A percentile compares a stretch with the other conserved stretches of the same genome.
Conservation (phyloP, 2,888 invertebrate species). For the Thera britannica region DNA sequence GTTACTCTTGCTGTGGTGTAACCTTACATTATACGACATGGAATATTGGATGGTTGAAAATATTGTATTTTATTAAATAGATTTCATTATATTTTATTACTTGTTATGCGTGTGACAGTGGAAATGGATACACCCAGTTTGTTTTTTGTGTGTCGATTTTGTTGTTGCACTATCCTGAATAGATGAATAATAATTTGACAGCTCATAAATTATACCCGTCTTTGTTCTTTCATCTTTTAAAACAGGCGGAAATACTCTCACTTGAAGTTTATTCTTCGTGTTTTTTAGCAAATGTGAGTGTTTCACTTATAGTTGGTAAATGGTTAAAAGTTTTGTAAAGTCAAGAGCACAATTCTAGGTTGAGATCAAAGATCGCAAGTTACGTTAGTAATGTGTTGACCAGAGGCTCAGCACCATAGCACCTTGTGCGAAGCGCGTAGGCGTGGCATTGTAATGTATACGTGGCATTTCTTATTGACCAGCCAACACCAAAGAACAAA, state of each 20-base stretch:
- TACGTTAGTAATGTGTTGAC: slow-evolving; percentile 53
- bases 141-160: slow-evolving; percentile 22
- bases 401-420: slow-evolving; percentile 56
- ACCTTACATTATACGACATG: slow-evolving; percentile 12
- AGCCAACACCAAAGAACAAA: slow-evolving; percentile 5
- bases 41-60: slow-evolving; percentile 7
- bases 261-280: too few species aligned
- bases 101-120: background rate
- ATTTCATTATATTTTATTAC: background rate
- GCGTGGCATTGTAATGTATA: slow-evolving; percentile 43
- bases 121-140: slow-evolving; percentile 20
- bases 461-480: slow-evolving; percentile 27
- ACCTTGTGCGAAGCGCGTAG: slow-evolving; percentile 52
- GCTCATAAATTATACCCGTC: too few species aligned
- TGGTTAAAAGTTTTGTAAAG: slow-evolving; percentile 42
- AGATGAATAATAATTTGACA: too few species aligned
- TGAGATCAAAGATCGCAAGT: slow-evolving; percentile 48
- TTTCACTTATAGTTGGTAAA: too few species aligned
- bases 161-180: too few species aligned
- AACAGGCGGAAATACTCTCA: too few species aligned
- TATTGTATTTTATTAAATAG: slow-evolving; percentile 6
- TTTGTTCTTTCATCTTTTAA: too few species aligned
- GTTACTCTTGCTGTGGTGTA: slow-evolving; percentile 22
- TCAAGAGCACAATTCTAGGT: slow-evolving; percentile 44
- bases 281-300: too few species aligned